These are phyloP conservation scores for Gastrophryne carolinensis DNA, from an alignment of 2,797 vertebrate genomes.

Conservation along the genomic window DNA sequence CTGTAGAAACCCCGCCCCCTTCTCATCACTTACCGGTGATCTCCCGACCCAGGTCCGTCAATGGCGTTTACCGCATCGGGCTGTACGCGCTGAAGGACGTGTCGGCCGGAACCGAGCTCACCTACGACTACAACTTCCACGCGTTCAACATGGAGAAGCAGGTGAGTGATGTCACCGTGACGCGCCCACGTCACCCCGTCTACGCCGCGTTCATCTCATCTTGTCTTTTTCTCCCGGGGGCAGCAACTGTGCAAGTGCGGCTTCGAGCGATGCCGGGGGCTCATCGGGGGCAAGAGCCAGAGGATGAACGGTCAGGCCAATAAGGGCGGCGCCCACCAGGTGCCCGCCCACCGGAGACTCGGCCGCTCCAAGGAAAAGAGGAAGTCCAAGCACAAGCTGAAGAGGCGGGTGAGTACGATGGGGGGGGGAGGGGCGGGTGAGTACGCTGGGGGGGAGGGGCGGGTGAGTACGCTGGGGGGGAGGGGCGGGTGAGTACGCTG, in stretches of 20 bases:
- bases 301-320: slow-evolving; percentile 83
- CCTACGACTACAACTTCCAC: slow-evolving; percentile 97
- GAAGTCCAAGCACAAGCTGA: slow-evolving; percentile 97
- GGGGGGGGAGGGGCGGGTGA: no score
- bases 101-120: slow-evolving; percentile 87
- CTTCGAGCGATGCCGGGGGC: slow-evolving; percentile 90
- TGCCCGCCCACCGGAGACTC: slow-evolving; percentile 76
- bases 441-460: no score
- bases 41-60: slow-evolving; percentile 82
- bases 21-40: not conserved
- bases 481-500: no score
- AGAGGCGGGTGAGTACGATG: slow-evolving; percentile 87
- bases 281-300: slow-evolving; percentile 93
- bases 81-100: slow-evolving; percentile 93
- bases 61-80: slow-evolving; percentile 93
- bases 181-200: no score
- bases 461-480: no score
- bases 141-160: slow-evolving; percentile 95
- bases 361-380: slow-evolving; percentile 94
- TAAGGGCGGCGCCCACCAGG: slow-evolving; percentile 71
- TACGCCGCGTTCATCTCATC: not conserved
- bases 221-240: not conserved
- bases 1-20: not conserved
- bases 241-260: slow-evolving; percentile 94
- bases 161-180: slow-evolving; percentile 76